A percentile compares a stretch with the other conserved stretches of the same genome.
phyloP scores from a whole-genome alignment of 2,888 invertebrate species.

The Pedicia rivosa region DNA sequence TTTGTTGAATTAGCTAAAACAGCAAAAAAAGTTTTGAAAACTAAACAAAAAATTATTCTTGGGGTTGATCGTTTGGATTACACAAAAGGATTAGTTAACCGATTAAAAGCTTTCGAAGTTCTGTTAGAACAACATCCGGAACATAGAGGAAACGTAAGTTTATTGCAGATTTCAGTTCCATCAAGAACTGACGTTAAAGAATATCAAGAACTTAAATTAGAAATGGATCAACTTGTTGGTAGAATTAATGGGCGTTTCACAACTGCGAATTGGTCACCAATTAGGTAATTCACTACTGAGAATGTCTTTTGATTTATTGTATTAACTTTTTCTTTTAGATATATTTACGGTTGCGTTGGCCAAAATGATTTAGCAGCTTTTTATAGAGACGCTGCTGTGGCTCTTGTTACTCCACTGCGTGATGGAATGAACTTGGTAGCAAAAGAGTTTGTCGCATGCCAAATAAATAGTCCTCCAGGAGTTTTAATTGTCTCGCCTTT shows the following conservation, averaged over 20 bases:
- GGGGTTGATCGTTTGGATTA: slow-evolving; percentile 84
- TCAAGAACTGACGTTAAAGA: slow-evolving; percentile 81
- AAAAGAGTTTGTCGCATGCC: slow-evolving; percentile 85
- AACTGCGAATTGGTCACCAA: slow-evolving; percentile 85
- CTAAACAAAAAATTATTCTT: slow-evolving; percentile 64
- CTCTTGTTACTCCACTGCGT: slow-evolving; percentile 70
- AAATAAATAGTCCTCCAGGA: slow-evolving; percentile 71
- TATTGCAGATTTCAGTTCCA: slow-evolving; percentile 76
- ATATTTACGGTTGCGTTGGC: slow-evolving; percentile 76
- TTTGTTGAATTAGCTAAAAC: slow-evolving; percentile 66
- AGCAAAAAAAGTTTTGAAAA: slow-evolving; percentile 48
- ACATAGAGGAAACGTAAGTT: slow-evolving; percentile 62
- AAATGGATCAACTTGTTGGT: slow-evolving; percentile 76
- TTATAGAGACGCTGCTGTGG: slow-evolving; percentile 74
- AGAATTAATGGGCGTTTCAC: slow-evolving; percentile 78
- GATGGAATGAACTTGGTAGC: slow-evolving; percentile 89
- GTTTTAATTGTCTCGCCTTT: slow-evolving; percentile 81
- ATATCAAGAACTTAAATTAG: slow-evolving; percentile 77
- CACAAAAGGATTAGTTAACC: slow-evolving; percentile 76
- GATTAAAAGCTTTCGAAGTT: slow-evolving; percentile 67
- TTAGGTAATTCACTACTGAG: slow-evolving; percentile 24
- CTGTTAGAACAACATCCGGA: slow-evolving; percentile 71
- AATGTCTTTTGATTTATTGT: background rate
- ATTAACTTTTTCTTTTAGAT: slow-evolving; percentile 20
- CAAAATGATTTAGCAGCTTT: slow-evolving; percentile 76